Conservation (phyloP, 2,888 invertebrate species). For the Dasysyrphus tricinctus region DNA sequence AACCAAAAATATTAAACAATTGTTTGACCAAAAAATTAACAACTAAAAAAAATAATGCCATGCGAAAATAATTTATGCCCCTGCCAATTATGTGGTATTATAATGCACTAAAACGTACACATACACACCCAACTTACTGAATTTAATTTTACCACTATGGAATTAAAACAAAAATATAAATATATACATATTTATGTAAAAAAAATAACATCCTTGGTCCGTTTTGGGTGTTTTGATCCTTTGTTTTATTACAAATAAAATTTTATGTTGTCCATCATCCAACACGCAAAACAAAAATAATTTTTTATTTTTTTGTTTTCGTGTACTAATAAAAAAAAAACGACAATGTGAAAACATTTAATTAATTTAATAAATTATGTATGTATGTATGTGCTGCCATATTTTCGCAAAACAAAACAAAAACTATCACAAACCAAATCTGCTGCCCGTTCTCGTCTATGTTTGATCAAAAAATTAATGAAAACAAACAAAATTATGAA, state of each 20-base stretch:
- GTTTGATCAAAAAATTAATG: constrained; percentile 56
- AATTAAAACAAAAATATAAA: constrained; percentile 69
- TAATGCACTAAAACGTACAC: constrained; percentile 63
- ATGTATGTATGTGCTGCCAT: constrained; percentile 69
- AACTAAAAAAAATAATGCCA: constrained; percentile 38
- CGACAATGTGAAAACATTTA: constrained; percentile 59
- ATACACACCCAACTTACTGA: constrained; percentile 57
- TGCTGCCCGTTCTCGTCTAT: constrained; percentile 64
- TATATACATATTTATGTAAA: constrained; percentile 36
- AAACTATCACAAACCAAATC: constrained; percentile 62
- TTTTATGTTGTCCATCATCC: constrained; percentile 48
- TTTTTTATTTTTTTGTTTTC: constrained; percentile 46
- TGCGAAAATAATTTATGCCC: constrained; percentile 60
- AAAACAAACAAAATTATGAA: constrained; percentile 49
- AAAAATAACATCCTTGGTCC: constrained; percentile 64
- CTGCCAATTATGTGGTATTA: constrained; percentile 60
- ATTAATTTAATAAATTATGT: constrained; percentile 65
- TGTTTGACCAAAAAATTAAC: constrained; percentile 57
- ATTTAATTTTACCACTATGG: constrained; percentile 68
- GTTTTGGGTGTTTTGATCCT: constrained; percentile 65
- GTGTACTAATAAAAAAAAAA: constrained; percentile 46
- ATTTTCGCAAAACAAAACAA: constrained; percentile 50
- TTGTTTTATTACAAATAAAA: constrained; percentile 45
- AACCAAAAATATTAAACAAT: constrained; percentile 59
- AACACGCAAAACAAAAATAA: constrained; percentile 51